Conservation (phyloP, 2,797 vertebrate species). For the Salarias fasciatus region DNA sequence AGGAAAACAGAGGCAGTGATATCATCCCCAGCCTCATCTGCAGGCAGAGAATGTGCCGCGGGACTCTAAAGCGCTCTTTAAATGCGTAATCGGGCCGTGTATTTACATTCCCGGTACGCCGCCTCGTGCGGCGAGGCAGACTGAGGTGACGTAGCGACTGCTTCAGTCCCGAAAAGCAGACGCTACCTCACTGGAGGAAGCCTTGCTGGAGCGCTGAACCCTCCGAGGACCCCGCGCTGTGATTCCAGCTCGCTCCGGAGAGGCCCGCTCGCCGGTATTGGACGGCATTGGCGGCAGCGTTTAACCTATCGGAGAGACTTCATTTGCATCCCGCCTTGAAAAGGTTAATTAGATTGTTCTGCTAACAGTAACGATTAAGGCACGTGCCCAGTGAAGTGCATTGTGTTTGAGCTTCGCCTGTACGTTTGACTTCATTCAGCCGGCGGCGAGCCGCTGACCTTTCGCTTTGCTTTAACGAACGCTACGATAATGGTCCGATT, state of each 20-base stretch:
- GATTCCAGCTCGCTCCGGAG: slow-evolving; percentile 46
- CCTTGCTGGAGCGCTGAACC: slow-evolving; percentile 49
- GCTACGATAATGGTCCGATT: background rate
- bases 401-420: slow-evolving; percentile 19
- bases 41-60: background rate
- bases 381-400: slow-evolving; percentile 30
- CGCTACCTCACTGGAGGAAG: slow-evolving; percentile 74
- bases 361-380: slow-evolving; percentile 52
- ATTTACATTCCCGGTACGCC: slow-evolving; percentile 52
- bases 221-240: slow-evolving; percentile 44
- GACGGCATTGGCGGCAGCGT: slow-evolving; percentile 28
- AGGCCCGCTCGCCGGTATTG: slow-evolving; percentile 17
- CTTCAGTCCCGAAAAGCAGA: slow-evolving; percentile 72
- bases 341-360: slow-evolving; percentile 71
- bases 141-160: slow-evolving; percentile 71
- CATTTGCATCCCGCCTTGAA: slow-evolving; percentile 63
- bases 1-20: background rate
- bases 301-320: slow-evolving; percentile 66
- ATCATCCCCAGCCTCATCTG: slow-evolving; percentile 7
- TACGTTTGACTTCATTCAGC: slow-evolving; percentile 6
- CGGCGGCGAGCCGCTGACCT: slow-evolving; percentile 2
- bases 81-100: slow-evolving; percentile 24
- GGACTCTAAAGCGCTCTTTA: slow-evolving; percentile 11
- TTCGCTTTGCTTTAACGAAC: slow-evolving; percentile 30
- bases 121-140: slow-evolving; percentile 49